phyloP scores from a whole-genome alignment of 1,140 invertebrate genomes.

The Drosophila guanche region DNA sequence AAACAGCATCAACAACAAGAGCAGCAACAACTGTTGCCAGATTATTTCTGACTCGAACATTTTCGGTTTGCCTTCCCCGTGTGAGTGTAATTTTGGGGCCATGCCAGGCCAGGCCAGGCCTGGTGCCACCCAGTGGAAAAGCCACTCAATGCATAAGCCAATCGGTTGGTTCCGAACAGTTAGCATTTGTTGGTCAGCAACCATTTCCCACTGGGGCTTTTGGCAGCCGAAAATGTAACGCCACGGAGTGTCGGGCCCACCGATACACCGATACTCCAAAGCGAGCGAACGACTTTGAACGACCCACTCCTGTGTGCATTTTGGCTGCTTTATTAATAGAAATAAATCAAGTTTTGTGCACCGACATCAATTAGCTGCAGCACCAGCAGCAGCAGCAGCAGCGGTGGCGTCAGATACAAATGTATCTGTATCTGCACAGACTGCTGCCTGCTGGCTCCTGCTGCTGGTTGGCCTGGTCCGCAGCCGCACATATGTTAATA shows the following conservation, averaged over 20 bases:
- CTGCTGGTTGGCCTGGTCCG: conserved; percentile 29
- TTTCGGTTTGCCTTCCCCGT: conserved; percentile 37
- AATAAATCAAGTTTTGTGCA: conserved; percentile 82
- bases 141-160: too few relatives aligned
- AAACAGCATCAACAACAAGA: conserved; percentile 32
- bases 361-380: conserved; percentile 76
- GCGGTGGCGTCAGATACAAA: conserved; percentile 75
- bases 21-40: conserved; percentile 33
- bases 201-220: conserved; percentile 32
- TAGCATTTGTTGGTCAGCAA: neutral
- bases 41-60: conserved; percentile 53
- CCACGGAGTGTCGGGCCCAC: conserved; percentile 18
- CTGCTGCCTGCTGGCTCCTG: conserved; percentile 10
- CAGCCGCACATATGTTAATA: conserved; percentile 73
- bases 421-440: conserved; percentile 69
- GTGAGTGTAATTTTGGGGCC: conserved; percentile 68
- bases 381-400: conserved; percentile 21
- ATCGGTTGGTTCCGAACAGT: neutral
- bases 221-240: conserved; percentile 44
- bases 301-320: conserved; percentile 39
- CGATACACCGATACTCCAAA: conserved; percentile 5
- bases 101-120: conserved; percentile 52
- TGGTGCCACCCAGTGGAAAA: conserved; percentile 50
- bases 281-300: neutral
- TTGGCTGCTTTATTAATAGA: conserved; percentile 74